phyloP scores from a whole-genome alignment of 2,888 invertebrate species.

The Noctua janthe region DNA sequence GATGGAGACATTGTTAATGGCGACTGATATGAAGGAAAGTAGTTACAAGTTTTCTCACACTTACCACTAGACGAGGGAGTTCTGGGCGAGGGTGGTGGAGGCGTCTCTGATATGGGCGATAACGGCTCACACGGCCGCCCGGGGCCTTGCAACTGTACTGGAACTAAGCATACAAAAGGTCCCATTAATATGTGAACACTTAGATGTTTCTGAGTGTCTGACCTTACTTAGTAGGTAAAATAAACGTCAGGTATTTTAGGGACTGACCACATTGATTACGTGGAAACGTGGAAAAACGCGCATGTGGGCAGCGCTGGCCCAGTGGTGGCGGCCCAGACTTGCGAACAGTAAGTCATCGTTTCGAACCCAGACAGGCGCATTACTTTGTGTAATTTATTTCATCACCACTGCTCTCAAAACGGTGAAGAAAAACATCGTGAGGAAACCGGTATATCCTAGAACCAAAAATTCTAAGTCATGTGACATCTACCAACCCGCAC shows the following conservation, averaged over 20 bases:
- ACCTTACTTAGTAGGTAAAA: neutral
- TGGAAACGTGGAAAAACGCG: neutral
- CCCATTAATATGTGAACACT: neutral
- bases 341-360: no score
- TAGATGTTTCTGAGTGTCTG: neutral
- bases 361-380: no score
- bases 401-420: no score
- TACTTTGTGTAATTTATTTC: no score
- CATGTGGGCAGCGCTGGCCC: no score
- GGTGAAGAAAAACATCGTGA: no score
- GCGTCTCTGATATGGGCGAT: slow-evolving; percentile 96
- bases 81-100: slow-evolving; percentile 91
- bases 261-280: neutral
- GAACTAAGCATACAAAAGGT: slow-evolving; percentile 74
- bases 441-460: no score
- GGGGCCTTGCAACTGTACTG: slow-evolving; percentile 87
- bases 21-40: neutral
- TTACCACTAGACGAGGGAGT: slow-evolving; percentile 90
- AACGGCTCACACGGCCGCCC: slow-evolving; percentile 91
- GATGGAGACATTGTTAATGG: neutral
- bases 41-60: neutral
- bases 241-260: neutral
- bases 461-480: no score
- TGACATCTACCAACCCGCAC: no score
- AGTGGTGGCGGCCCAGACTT: no score